phyloP scores from a whole-genome alignment of 2,797 vertebrate species.

The Sebastes vulpes region DNA sequence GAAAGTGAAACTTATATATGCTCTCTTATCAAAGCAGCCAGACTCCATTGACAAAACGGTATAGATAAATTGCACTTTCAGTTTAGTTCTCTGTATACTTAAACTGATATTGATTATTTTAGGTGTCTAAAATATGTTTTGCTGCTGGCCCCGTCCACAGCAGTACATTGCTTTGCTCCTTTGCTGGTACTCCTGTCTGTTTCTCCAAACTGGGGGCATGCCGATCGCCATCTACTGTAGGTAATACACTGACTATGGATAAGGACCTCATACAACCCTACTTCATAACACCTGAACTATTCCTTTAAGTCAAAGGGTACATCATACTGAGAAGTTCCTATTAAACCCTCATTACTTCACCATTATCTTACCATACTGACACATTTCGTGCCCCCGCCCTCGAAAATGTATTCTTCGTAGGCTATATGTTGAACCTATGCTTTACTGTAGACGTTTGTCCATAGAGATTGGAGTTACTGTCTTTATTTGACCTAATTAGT shows the following conservation, averaged over 20 bases:
- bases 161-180: no score
- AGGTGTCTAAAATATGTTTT: no score
- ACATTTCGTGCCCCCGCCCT: neutral
- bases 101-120: no score
- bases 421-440: neutral
- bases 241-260: no score
- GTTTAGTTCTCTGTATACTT: no score
- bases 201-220: neutral
- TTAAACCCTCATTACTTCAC: neutral
- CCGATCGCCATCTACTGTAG: neutral
- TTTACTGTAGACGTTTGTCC: neutral
- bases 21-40: no score
- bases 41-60: no score
- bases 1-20: no score
- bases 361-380: neutral
- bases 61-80: no score
- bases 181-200: neutral
- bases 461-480: neutral
- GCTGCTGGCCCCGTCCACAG: neutral
- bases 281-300: neutral
- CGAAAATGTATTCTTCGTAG: neutral
- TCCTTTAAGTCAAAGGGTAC: neutral
- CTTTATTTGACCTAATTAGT: neutral
- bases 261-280: neutral
- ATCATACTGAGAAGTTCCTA: neutral